A percentile compares a stretch with the other conserved stretches of the same genome.
Conservation (phyloP, 2,113 vertebrate species). For the Camelus dromedarius region DNA sequence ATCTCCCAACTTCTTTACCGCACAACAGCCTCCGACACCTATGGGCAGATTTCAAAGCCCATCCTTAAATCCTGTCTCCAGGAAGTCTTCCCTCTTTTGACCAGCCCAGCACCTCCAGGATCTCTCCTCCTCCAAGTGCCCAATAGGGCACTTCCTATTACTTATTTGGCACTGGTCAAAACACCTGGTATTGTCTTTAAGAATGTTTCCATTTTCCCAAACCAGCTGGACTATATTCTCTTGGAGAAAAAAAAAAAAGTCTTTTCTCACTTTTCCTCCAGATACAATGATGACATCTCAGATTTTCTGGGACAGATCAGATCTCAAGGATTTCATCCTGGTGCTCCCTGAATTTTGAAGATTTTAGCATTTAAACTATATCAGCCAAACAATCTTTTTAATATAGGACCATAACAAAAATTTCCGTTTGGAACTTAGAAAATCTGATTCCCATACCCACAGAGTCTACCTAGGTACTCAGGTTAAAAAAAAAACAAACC, state of each 20-base stretch:
- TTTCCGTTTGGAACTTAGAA: not conserved
- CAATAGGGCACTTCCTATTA: not conserved
- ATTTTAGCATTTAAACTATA: not conserved
- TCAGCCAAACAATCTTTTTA: not conserved
- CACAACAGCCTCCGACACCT: not conserved
- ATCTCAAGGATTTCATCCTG: not conserved
- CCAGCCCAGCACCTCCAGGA: not conserved
- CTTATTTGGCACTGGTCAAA: not conserved
- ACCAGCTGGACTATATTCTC: not conserved
- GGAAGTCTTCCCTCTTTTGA: not conserved
- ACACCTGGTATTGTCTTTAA: not conserved
- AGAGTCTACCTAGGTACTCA: not conserved
- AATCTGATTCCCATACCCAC: not conserved
- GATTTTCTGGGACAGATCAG: not conserved
- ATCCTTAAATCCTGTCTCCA: not conserved
- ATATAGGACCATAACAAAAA: not conserved
- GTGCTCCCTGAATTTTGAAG: slow-evolving; percentile 20
- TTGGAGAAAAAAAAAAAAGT: not conserved
- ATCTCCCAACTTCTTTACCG: not conserved
- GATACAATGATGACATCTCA: not conserved
- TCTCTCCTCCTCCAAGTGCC: not conserved
- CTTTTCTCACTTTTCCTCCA: not conserved
- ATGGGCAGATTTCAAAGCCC: not conserved
- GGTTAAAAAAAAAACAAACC: not conserved
- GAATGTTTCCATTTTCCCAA: not conserved